These are phyloP conservation scores for Cosmorhoe ocellata DNA, from an alignment of 2,888 invertebrate genomes.

Conservation along the genomic window DNA sequence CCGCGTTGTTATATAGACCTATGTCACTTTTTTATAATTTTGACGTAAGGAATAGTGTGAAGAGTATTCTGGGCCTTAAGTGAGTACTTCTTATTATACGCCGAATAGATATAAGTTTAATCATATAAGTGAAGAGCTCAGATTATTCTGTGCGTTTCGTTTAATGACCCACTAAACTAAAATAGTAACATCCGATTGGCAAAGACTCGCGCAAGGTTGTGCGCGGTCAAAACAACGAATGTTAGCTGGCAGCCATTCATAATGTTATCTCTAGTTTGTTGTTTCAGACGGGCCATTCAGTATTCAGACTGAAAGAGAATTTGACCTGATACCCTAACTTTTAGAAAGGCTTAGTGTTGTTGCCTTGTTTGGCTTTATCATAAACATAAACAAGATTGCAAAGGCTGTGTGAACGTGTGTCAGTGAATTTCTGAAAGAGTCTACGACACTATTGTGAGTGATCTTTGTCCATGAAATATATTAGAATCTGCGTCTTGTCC, in stretches of 20 bases:
- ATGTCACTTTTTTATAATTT: no score
- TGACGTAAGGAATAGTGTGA: no score
- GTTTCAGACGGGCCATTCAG: slow-evolving; percentile 24
- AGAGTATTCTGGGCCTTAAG: no score
- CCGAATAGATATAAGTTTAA: no score
- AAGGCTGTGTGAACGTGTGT: no score
- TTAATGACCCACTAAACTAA: slow-evolving; percentile 70
- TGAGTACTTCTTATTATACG: no score
- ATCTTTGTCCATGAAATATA: no score
- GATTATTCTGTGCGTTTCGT: slow-evolving; percentile 47
- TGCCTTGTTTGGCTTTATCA: neutral
- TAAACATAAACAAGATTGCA: no score
- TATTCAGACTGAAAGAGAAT: slow-evolving; percentile 13
- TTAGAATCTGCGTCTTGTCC: no score
- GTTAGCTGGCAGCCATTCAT: slow-evolving; percentile 47
- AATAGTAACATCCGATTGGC: slow-evolving; percentile 65
- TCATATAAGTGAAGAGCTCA: slow-evolving; percentile 22
- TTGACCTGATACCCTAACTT: slow-evolving; percentile 4
- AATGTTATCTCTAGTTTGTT: slow-evolving; percentile 24
- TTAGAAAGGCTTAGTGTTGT: neutral
- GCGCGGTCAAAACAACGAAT: slow-evolving; percentile 48
- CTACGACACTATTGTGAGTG: no score
- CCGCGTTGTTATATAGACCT: no score
- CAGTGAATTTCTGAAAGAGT: no score
- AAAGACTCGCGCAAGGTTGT: slow-evolving; percentile 56